Base-by-base conservation (phyloP, 1,140 invertebrate species). In the Eueides isabella region DNA sequence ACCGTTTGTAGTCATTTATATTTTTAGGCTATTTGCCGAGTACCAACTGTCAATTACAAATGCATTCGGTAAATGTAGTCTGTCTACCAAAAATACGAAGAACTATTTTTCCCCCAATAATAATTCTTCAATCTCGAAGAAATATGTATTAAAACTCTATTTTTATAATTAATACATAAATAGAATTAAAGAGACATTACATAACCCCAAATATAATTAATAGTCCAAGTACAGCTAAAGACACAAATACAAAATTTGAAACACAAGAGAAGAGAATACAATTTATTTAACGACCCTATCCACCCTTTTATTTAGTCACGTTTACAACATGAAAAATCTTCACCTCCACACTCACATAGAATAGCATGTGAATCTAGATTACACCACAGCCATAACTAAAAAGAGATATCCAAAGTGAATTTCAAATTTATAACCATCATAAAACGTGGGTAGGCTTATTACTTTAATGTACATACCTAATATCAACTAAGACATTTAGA, bases 271-370 rank as follows among this genome's bases (percentile, higher is more conserved):
- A 16, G 61, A 63, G 68, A 28, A 35, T 35, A 62, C 30, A 70
- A 70, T 70, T 70, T 70, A 70, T 70, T 70, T 28, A 70, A 70
- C 68, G 61, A 41, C 23, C 68, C 23, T 31, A 69, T 14, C 23
- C 67, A 29, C 80, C 84, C 80, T 83, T 86, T 89, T 86, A 85
- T 87, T 87, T 83, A 86, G 84, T 86, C 84, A 85, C 83, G 85
- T 87, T 83, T 82, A 75, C 76, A 80, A 84, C 80, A 86, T 86
- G 82, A 84, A 85, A 79, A 81, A 83, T 85, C 80, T 85, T 78
- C 78, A 79, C 68, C 75, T 44, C 72, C 65, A 75, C 38, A 68
- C 28, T 61, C 48, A 55, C 63, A 64, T 68, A 72, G 76, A 72
- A 80, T 79, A 73, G 71, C 72, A 81, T 71, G 33, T 16, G 61